phyloP scores from a whole-genome alignment of 1,140 invertebrate species.

The Drosophila biarmipes region DNA sequence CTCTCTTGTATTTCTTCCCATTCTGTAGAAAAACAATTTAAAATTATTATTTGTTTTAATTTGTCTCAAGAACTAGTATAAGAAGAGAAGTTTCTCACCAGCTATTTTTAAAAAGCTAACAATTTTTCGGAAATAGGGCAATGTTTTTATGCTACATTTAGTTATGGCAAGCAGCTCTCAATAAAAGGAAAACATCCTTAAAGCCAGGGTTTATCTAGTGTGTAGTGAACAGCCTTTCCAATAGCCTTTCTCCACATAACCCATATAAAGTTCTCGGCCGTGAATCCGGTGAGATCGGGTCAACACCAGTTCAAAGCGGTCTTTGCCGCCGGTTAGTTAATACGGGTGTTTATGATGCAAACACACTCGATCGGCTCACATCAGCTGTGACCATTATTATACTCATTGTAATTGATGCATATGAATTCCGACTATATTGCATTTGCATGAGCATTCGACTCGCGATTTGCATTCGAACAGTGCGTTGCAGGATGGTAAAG shows the following conservation, averaged over 20 bases:
- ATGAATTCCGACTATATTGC: slow-evolving; percentile 25
- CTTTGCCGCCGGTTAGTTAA: slow-evolving; percentile 19
- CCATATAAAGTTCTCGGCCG: not conserved
- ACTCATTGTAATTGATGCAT: slow-evolving; percentile 36
- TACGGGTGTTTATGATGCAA: slow-evolving; percentile 10
- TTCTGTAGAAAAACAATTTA: too few species aligned
- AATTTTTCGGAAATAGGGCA: too few species aligned
- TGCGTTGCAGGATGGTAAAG: slow-evolving; percentile 2
- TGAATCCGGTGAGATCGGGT: slow-evolving; percentile 41
- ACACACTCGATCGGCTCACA: slow-evolving; percentile 26
- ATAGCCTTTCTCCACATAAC: not conserved
- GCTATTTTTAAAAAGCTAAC: too few species aligned
- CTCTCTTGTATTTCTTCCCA: too few species aligned
- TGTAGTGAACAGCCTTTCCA: not conserved
- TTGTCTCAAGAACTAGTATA: too few species aligned
- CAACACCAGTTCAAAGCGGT: slow-evolving; percentile 49
- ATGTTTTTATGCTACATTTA: too few species aligned
- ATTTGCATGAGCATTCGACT: slow-evolving; percentile 25
- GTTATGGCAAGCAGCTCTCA: too few species aligned
- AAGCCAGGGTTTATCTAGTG: not conserved
- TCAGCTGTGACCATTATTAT: slow-evolving; percentile 43
- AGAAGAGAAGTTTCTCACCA: too few species aligned
- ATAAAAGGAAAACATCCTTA: too few species aligned
- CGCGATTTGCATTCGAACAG: slow-evolving; percentile 25
- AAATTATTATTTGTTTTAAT: too few species aligned